A percentile compares a stretch with the other conserved stretches of the same genome.
Conservation (phyloP, 53 echinoderm and acorn worm genomes). For the Arbacia lixula region DNA sequence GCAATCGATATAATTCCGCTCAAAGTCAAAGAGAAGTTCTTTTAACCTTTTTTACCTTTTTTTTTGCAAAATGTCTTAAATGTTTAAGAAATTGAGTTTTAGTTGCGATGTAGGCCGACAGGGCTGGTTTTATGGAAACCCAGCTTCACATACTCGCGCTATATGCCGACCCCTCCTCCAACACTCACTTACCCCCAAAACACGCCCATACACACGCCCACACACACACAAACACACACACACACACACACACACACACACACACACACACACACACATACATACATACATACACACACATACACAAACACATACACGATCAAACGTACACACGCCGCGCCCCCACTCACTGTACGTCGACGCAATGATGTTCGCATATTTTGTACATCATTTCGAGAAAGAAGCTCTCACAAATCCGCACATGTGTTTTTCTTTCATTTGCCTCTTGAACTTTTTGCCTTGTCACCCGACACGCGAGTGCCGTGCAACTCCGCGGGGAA, state of each 20-base stretch:
- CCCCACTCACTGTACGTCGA: background rate
- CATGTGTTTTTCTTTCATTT: conserved; percentile 41
- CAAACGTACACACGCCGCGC: background rate
- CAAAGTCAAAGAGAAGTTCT: too few relatives aligned
- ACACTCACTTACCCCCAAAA: too few relatives aligned
- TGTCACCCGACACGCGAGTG: conserved; percentile 7
- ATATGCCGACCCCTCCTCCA: too few relatives aligned
- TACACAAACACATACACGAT: background rate
- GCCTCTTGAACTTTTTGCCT: background rate
- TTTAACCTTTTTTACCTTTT: too few relatives aligned
- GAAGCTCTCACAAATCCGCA: too few relatives aligned
- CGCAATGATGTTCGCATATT: background rate
- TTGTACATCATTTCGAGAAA: too few relatives aligned
- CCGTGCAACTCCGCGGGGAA: conserved; percentile 2
- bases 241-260: background rate
- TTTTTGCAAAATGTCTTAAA: too few relatives aligned
- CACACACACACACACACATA: background rate
- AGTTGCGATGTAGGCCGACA: too few relatives aligned
- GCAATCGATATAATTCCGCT: too few relatives aligned
- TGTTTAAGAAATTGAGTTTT: too few relatives aligned
- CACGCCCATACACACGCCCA: background rate
- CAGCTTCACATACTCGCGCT: too few relatives aligned
- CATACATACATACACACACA: background rate
- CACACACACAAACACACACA: background rate
- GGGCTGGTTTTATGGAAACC: too few relatives aligned